These are phyloP conservation scores for Amiota communis DNA, from an alignment of 2,888 invertebrate species.

Conservation along the genomic window DNA sequence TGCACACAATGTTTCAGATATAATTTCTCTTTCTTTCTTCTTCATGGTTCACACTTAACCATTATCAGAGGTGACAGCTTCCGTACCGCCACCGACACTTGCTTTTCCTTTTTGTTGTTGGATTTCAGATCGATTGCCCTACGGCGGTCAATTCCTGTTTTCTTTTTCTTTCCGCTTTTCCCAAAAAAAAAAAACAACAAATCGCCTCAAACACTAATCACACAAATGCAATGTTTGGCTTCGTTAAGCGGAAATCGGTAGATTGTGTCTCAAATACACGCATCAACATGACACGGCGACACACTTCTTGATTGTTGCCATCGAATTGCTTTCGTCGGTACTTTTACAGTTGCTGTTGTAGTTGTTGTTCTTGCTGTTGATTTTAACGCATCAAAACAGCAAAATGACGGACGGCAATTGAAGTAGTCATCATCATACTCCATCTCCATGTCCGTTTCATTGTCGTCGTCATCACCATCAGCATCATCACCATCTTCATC, in stretches of 20 bases:
- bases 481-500: neutral
- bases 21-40: neutral
- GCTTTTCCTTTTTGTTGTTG: neutral
- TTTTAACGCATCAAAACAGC: conserved; percentile 57
- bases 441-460: neutral
- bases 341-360: conserved; percentile 36
- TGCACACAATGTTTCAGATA: neutral
- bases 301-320: neutral
- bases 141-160: conserved; percentile 17
- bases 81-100: neutral
- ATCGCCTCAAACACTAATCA: conserved; percentile 55
- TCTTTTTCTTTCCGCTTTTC: conserved; percentile 12
- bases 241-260: conserved; percentile 67
- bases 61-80: conserved; percentile 18
- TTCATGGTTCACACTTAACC: conserved; percentile 11
- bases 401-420: conserved; percentile 35
- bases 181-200: too few relatives aligned
- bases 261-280: conserved; percentile 54
- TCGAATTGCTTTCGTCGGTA: conserved; percentile 42
- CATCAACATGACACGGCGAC: conserved; percentile 1
- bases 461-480: neutral
- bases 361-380: conserved; percentile 48
- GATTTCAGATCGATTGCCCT: neutral
- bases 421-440: neutral
- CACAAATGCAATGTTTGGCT: conserved; percentile 66